These are phyloP conservation scores for Tetrapedia diversipes DNA, from an alignment of 2,888 invertebrate species.

Conservation along the genomic window DNA sequence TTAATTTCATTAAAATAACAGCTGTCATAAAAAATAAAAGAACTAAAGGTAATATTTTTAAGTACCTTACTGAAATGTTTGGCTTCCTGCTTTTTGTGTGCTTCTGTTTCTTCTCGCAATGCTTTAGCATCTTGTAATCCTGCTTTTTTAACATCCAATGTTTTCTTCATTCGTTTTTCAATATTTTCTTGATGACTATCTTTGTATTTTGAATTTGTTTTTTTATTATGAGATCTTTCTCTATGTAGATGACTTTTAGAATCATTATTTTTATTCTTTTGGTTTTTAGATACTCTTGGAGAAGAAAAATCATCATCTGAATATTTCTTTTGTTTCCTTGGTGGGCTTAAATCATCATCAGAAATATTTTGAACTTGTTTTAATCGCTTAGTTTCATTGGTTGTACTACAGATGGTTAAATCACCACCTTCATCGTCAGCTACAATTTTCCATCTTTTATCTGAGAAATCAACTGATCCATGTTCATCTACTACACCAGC, in stretches of 20 bases:
- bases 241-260: slow-evolving; percentile 9
- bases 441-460: slow-evolving; percentile 81
- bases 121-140: slow-evolving; percentile 93
- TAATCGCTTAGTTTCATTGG: slow-evolving; percentile 15
- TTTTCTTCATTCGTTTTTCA: slow-evolving; percentile 85
- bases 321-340: slow-evolving; percentile 32
- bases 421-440: slow-evolving; percentile 77
- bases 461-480: slow-evolving; percentile 76
- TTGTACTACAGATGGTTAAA: slow-evolving; percentile 47
- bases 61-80: slow-evolving; percentile 86
- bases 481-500: slow-evolving; percentile 93
- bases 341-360: slow-evolving; percentile 61
- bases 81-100: slow-evolving; percentile 88
- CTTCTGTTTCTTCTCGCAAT: slow-evolving; percentile 89
- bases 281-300: slow-evolving; percentile 70
- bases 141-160: slow-evolving; percentile 93
- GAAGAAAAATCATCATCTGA: slow-evolving; percentile 70
- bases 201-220: slow-evolving; percentile 41
- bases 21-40: slow-evolving; percentile 7
- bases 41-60: background rate
- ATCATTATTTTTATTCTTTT: slow-evolving; percentile 78
- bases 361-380: slow-evolving; percentile 30
- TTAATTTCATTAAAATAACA: background rate
- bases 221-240: slow-evolving; percentile 53
- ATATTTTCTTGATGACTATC: slow-evolving; percentile 49